Evolutionary conservation across 2,113 vertebrate species (phyloP).

Genomic region (Peromyscus polionotus): DNA sequence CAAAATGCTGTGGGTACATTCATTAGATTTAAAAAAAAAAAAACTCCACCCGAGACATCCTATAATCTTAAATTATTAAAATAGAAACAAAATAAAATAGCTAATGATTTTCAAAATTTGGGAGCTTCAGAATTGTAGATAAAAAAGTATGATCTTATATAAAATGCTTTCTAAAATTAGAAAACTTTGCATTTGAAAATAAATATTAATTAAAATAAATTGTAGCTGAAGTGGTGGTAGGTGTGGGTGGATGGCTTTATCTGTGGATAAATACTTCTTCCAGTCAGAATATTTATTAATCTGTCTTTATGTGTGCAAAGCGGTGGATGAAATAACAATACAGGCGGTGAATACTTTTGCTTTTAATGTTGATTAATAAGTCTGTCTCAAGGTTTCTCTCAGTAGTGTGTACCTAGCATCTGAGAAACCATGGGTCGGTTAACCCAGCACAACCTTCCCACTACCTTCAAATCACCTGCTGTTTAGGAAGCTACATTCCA

Average conservation of each 20-base stretch:
- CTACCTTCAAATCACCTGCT: too few species aligned
- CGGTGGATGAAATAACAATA: not conserved
- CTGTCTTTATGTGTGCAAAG: not conserved
- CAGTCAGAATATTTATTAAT: not conserved
- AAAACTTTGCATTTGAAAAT: slow-evolving; percentile 19
- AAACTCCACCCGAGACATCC: not conserved
- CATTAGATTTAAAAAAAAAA: not conserved
- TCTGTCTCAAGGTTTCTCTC: not conserved
- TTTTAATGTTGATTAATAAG: not conserved
- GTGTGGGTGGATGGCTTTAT: not conserved
- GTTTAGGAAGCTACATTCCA: not conserved
- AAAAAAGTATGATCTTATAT: not conserved
- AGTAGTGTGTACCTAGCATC: not conserved
- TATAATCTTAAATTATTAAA: slow-evolving; percentile 30
- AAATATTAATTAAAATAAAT: not conserved
- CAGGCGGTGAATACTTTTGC: not conserved
- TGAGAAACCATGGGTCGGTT: not conserved
- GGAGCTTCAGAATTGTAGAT: not conserved
- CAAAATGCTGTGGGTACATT: not conserved
- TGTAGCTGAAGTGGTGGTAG: not conserved
- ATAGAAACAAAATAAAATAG: slow-evolving; percentile 15
- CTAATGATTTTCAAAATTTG: slow-evolving; percentile 30
- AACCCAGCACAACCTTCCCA: not conserved
- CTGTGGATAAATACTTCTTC: not conserved
- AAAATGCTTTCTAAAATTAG: slow-evolving; percentile 49